Conservation (phyloP, 1,140 invertebrate species). For the Telenomus remus region DNA sequence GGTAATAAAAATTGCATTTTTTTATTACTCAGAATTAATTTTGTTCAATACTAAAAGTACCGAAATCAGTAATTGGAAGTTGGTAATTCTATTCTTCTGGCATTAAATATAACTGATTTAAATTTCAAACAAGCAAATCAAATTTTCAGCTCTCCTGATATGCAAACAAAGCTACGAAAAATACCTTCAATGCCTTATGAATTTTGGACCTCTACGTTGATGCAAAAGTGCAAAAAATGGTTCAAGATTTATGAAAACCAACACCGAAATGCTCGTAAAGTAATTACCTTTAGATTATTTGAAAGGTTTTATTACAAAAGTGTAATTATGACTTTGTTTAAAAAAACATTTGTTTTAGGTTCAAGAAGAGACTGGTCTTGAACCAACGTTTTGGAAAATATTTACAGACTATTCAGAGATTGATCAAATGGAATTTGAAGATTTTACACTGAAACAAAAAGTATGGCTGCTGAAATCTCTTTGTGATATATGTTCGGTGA, state of each 20-base stretch:
- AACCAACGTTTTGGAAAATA: constrained; percentile 76
- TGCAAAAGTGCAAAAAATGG: constrained; percentile 75
- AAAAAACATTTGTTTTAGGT: constrained; percentile 64
- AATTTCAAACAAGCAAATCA: no score
- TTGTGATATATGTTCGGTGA: constrained; percentile 79
- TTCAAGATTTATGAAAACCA: constrained; percentile 76
- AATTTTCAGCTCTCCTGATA: constrained; percentile 62
- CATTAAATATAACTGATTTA: no score
- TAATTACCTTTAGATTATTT: constrained; percentile 60
- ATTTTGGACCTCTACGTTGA: constrained; percentile 78
- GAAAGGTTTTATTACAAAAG: no score
- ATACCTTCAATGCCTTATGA: constrained; percentile 78
- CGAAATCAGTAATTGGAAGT: no score
- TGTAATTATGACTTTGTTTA: no score
- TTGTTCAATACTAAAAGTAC: no score
- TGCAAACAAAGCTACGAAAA: constrained; percentile 66
- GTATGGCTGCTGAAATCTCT: constrained; percentile 79
- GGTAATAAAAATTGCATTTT: no score
- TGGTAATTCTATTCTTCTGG: no score
- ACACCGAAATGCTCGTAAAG: constrained; percentile 72
- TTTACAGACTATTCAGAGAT: constrained; percentile 74
- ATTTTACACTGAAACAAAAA: constrained; percentile 77
- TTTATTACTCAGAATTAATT: background rate
- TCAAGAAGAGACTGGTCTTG: constrained; percentile 76
- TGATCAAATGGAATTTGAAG: constrained; percentile 76